Evolutionary conservation across 2,113 vertebrate species (phyloP).

Genomic region (Geococcyx californianus): DNA sequence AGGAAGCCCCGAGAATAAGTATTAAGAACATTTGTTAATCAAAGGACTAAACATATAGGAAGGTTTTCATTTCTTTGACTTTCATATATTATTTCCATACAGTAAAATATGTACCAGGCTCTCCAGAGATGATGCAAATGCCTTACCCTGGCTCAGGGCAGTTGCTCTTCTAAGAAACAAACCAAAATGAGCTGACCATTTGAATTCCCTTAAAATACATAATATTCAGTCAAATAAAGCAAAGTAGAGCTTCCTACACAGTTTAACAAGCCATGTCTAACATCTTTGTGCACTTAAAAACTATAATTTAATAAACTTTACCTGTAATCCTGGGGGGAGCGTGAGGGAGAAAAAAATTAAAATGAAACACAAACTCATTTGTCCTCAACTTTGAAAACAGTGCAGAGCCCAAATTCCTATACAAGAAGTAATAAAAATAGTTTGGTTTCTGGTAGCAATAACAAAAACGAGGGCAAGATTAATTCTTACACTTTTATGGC

Average conservation of each 20-base stretch:
- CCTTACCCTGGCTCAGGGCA: not conserved
- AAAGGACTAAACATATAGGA: conserved; percentile 26
- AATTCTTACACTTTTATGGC: conserved; percentile 64
- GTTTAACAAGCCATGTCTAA: not conserved
- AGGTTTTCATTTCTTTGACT: not conserved
- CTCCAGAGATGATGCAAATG: conserved; percentile 41
- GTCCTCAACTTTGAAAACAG: conserved; percentile 10
- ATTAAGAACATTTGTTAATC: conserved; percentile 58
- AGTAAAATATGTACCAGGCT: conserved; percentile 40
- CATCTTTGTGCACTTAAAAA: not conserved
- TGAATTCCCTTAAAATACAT: not conserved
- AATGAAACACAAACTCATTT: conserved; percentile 55
- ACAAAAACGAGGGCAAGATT: conserved; percentile 49
- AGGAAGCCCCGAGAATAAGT: not conserved
- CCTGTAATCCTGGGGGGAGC: not conserved
- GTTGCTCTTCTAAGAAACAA: conserved; percentile 43
- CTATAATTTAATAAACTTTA: conserved; percentile 4
- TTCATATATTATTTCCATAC: conserved; percentile 28
- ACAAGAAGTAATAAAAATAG: conserved; percentile 55
- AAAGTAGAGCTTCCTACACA: not conserved
- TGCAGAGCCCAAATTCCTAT: not conserved
- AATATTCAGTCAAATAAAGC: not conserved
- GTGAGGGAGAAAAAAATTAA: not conserved
- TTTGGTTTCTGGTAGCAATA: conserved; percentile 65
- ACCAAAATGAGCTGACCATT: not conserved